Evolutionary conservation across 2,113 vertebrate species (phyloP).

Genomic region (Fregata magnificens): DNA sequence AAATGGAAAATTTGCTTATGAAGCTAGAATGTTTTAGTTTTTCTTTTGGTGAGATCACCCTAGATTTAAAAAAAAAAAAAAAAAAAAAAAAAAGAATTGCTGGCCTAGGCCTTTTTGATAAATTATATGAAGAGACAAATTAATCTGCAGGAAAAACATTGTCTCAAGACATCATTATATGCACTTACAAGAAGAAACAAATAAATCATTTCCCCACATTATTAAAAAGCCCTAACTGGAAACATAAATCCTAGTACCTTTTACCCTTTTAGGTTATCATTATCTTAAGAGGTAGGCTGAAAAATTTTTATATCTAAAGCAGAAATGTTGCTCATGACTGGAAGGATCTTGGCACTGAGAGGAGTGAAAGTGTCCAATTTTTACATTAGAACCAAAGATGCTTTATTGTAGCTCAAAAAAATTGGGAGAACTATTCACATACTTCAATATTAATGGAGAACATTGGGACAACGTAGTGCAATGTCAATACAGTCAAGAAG

Average conservation of each 20-base stretch:
- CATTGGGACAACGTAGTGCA: background rate
- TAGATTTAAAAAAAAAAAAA: background rate
- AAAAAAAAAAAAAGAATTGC: background rate
- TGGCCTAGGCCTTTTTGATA: background rate
- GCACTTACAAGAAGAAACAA: conserved; percentile 31
- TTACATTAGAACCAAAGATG: background rate
- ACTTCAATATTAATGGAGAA: background rate
- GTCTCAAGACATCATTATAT: background rate
- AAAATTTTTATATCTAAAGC: background rate
- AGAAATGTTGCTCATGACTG: background rate
- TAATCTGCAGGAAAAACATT: background rate
- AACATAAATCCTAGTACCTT: conserved; percentile 15
- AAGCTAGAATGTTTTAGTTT: background rate
- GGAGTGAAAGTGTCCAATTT: conserved; percentile 5
- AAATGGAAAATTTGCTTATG: background rate
- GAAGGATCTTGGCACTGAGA: conserved; percentile 9
- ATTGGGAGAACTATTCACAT: background rate
- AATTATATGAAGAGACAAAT: background rate
- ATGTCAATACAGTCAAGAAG: background rate
- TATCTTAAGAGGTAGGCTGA: conserved; percentile 14
- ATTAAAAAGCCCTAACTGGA: conserved; percentile 48
- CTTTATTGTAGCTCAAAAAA: background rate
- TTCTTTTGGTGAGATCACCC: background rate
- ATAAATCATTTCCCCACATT: conserved; percentile 29
- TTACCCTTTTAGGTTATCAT: conserved; percentile 27